Base-by-base conservation (phyloP, 2,888 invertebrate species). In the Nycteola revayana region DNA sequence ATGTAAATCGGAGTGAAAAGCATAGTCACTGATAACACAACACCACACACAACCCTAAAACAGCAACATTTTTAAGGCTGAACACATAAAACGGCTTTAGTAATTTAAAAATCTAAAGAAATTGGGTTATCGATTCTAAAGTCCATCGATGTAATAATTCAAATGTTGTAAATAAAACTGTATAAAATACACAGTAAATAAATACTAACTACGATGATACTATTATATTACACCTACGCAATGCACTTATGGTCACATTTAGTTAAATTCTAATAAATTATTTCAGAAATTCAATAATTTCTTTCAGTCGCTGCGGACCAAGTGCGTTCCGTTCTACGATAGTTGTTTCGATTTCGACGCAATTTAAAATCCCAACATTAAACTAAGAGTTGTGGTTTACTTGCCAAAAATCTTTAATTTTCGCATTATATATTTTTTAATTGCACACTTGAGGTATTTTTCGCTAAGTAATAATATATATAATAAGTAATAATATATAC, bases 1-100 rank as follows among this genome's bases (percentile, higher is more conserved):
- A 94, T 93, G 76, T 96, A 96, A 79, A 94, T 94, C 32, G 96
- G 83, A 22, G 96, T 95, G 61, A 96, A 90, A 73, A 96, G 80
- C 94, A 94, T 94, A 48, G 43, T 84, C 45, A 54, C 53, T 62
- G 33, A 24, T 39, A 42, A 21, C 36, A 40, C 29, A 35, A 40
- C 46, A 29, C 37, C 20, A 23, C 24, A 31, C 39, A 46, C 40
- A 36, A 49, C 28, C 30, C 33, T 49, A 43, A 37, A 36, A 30
- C 42, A 42, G 9, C 30, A 46, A 27, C 44, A 51, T 54, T 43
- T 31, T 36, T 35, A 37, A 20, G 36, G 23, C 23, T 30, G 42
- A 25, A 11, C 27, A 44, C 25, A 37, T 29, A 38, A 10, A 22
- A 42, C 28, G 25, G 8, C 24, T 30, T 35, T 31, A 44, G 18